Percentiles rank a stretch among this genome's conserved stretches.
phyloP scores from a whole-genome alignment of 2,797 vertebrate genomes.

The Zenarchopterus dispar region DNA sequence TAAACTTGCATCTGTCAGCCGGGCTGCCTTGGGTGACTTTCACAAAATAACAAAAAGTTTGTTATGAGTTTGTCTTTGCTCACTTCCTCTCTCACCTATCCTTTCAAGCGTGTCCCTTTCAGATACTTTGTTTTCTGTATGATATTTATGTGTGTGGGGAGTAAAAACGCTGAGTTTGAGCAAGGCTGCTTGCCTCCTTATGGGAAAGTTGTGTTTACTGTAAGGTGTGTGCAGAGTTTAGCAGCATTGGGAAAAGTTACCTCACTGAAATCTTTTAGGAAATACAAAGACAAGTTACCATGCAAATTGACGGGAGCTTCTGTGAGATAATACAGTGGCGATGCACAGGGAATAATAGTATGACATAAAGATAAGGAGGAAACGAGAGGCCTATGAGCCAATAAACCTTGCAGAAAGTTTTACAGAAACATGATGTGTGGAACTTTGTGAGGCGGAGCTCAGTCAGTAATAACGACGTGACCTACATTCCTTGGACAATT shows the following conservation, averaged over 20 bases:
- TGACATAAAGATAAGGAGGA: neutral
- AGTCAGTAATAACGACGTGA: constrained; percentile 72
- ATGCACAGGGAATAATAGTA: neutral
- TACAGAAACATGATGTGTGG: neutral
- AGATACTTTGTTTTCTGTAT: constrained; percentile 25
- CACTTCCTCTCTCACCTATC: constrained; percentile 28
- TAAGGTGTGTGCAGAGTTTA: constrained; percentile 18
- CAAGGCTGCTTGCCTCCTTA: constrained; percentile 16
- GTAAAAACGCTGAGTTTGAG: constrained; percentile 42
- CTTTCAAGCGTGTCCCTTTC: constrained; percentile 13
- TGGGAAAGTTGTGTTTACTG: constrained; percentile 49
- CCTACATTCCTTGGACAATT: constrained; percentile 79
- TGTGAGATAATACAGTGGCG: constrained; percentile 1
- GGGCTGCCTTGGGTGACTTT: neutral
- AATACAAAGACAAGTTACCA: neutral
- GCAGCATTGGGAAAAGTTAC: neutral
- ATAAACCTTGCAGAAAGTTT: neutral
- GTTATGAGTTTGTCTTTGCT: constrained; percentile 7
- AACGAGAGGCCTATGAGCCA: neutral
- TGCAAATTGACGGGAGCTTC: neutral
- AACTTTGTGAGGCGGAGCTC: constrained; percentile 26
- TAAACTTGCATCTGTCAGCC: neutral
- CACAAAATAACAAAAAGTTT: neutral
- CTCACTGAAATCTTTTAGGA: constrained; percentile 2
- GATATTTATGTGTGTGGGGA: constrained; percentile 20